phyloP scores from a whole-genome alignment of 2,888 invertebrate species.

The Metacarcinus magister region DNA sequence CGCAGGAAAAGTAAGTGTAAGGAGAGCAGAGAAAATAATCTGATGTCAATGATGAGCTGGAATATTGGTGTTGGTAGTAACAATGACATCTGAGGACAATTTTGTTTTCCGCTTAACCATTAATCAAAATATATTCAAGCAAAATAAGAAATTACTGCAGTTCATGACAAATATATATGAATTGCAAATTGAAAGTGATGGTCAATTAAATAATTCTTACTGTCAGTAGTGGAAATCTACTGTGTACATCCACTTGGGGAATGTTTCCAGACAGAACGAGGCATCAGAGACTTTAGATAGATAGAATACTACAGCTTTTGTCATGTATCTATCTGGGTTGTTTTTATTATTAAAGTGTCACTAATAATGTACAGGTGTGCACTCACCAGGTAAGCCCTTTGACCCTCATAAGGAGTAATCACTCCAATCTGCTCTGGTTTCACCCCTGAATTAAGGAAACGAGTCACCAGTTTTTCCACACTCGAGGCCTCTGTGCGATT shows the following conservation, averaged over 20 bases:
- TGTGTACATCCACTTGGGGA: no score
- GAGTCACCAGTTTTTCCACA: constrained; percentile 98
- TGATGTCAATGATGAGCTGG: background rate
- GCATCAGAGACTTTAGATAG: no score
- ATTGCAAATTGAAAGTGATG: no score
- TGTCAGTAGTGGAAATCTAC: no score
- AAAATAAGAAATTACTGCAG: no score
- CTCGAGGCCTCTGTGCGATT: constrained; percentile 99
- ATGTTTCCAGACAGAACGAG: no score
- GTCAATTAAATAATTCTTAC: no score
- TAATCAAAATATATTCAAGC: no score
- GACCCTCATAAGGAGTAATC: constrained; percentile 99
- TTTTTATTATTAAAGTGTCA: background rate
- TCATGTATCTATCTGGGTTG: no score
- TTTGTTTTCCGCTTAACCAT: no score
- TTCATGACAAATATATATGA: no score
- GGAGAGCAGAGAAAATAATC: background rate
- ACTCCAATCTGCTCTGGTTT: constrained; percentile 99
- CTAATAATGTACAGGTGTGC: constrained; percentile 83
- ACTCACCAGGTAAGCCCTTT: constrained; percentile 94
- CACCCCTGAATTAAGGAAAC: constrained; percentile 96
- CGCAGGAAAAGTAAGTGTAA: background rate
- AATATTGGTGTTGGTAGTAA: background rate
- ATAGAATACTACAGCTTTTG: no score
- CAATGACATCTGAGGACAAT: background rate